These are phyloP conservation scores for Petrocephalus microphthalmus DNA, from an alignment of 2,113 vertebrate species.

Conservation along the genomic window DNA sequence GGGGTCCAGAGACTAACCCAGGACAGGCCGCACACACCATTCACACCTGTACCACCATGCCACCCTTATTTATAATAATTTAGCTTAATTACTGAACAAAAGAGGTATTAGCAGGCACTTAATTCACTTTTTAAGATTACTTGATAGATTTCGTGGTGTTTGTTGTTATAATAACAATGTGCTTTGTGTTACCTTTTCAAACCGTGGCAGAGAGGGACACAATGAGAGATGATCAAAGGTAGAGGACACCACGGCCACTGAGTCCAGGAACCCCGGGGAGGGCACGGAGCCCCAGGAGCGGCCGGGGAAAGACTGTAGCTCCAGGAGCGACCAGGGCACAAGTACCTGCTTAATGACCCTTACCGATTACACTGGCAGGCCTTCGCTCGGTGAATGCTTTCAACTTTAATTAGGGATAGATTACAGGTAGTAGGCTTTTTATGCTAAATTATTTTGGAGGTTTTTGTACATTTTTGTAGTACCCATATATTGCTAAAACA, in stretches of 20 bases:
- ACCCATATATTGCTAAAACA: background rate
- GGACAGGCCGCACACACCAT: background rate
- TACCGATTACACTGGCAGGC: background rate
- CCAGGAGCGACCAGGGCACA: background rate
- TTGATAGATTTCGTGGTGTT: background rate
- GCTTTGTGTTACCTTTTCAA: constrained; percentile 26
- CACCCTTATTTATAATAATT: background rate
- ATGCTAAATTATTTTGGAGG: background rate
- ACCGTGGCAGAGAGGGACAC: constrained; percentile 56
- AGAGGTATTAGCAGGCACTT: background rate
- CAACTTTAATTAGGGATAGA: background rate
- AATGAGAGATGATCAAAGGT: constrained; percentile 54
- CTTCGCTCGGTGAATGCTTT: background rate
- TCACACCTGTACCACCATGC: background rate
- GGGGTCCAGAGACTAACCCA: background rate
- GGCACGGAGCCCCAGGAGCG: background rate
- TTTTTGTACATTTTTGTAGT: background rate
- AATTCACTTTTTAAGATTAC: background rate
- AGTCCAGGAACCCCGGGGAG: background rate
- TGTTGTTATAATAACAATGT: background rate
- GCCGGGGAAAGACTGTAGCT: background rate
- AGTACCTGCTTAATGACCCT: background rate
- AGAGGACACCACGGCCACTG: constrained; percentile 49
- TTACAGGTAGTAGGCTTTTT: background rate
- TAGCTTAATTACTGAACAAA: background rate